Base-by-base conservation (phyloP, 1,140 invertebrate genomes). In the Atopsyche davidsoni region DNA sequence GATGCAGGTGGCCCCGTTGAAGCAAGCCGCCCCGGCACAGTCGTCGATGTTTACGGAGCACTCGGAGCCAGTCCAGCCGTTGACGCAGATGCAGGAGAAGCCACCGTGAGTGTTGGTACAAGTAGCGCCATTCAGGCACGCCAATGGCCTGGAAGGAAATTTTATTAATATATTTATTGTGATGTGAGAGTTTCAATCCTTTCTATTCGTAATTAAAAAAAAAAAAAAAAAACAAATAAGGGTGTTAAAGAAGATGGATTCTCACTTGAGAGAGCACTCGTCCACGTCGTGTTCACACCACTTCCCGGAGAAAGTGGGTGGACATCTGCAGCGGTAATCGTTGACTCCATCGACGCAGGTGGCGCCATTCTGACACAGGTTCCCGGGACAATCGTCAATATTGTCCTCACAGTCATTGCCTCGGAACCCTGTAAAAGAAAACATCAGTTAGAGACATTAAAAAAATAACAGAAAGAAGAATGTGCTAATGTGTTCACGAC, bases 1-100 rank as follows among this genome's bases (percentile, higher is more conserved):
- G 57, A 95, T 89, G 67, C 96, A 98, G 0, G 93, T 98, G 21
- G 93, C 95, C 0, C 92, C 94, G 63, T 98, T 95, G 70, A 95
- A 93, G 68, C 96, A 99, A 0, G 92, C 88, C 0, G 89, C 88
- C 16, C 83, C 86, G 2, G 85, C 85, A 65, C 93, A 97, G 67
- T 97, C 93, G 67, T 96, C 90, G 59, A 94, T 93, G 72, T 96
- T 96, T 59, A 86, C 80, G 13, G 87, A 88, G 68, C 93, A 96
- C 62, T 95, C 89, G 0, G 83, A 76, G 2, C 92, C 92, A 0
- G 87, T 89, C 90, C 92, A 96, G 13, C 92, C 92, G 63, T 94
- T 96, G 22, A 95, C 92, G 68, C 95, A 98, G 62, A 97, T 96
- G 70, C 95, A 98, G 1, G 87, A 88, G 70, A 88, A 97, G 4